phyloP scores from a whole-genome alignment of 2,113 vertebrate genomes.

The Origma solitaria region DNA sequence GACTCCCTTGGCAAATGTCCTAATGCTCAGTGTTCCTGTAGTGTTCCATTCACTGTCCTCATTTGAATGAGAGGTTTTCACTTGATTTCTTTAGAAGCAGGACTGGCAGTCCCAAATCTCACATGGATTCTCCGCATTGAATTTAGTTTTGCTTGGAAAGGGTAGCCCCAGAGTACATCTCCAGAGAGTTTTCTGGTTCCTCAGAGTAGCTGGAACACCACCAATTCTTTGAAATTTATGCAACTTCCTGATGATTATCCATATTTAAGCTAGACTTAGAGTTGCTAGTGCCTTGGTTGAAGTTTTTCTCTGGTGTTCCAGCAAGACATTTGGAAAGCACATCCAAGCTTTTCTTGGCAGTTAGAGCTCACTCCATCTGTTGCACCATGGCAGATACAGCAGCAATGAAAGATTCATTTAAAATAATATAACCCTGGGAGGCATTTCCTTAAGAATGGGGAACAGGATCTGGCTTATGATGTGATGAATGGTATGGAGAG shows the following conservation, averaged over 20 bases:
- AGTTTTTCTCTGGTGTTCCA: background rate
- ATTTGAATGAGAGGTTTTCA: background rate
- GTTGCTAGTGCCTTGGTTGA: background rate
- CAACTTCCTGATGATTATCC: background rate
- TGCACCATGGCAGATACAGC: background rate
- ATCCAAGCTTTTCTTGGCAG: background rate
- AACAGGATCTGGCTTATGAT: background rate
- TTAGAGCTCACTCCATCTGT: background rate
- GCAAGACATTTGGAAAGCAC: background rate
- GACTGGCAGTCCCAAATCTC: background rate
- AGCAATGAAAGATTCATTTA: background rate
- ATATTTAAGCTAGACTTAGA: background rate
- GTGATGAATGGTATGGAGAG: background rate
- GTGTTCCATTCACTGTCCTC: background rate
- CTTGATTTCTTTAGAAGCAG: background rate
- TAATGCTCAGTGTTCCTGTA: background rate
- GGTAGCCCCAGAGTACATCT: background rate
- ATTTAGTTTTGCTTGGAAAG: background rate
- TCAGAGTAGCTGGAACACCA: background rate
- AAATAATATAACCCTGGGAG: background rate
- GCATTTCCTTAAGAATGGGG: background rate
- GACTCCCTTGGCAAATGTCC: background rate
- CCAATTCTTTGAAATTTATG: background rate
- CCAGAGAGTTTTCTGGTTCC: background rate
- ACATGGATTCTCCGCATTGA: rapidly evolving